Conservation (phyloP, 2,888 invertebrate species). For the Pelosia muscerda region DNA sequence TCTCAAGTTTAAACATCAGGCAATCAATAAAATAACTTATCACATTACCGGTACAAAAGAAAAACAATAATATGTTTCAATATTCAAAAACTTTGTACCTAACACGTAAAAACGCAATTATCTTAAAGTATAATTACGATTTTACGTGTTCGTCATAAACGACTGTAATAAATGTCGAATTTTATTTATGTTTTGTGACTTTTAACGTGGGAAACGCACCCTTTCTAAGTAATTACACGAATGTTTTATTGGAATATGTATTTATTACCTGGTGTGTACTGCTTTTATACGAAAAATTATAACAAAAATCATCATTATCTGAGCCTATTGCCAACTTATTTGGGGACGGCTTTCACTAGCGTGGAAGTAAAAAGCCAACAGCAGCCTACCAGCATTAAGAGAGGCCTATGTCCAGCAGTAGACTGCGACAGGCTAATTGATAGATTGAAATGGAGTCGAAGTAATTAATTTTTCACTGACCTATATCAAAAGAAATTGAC, state of each 20-base stretch:
- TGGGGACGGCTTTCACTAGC: too few species aligned
- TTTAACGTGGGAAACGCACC: conserved; percentile 15
- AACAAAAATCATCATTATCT: too few species aligned
- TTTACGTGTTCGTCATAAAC: conserved; percentile 1
- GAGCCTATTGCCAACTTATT: too few species aligned
- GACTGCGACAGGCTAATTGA: too few species aligned
- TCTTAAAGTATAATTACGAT: background rate
- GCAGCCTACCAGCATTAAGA: too few species aligned
- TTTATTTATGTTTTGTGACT: conserved; percentile 15
- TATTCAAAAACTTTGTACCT: background rate
- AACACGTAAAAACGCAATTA: conserved; percentile 5
- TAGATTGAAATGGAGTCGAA: background rate
- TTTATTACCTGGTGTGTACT: background rate
- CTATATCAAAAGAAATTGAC: conserved; percentile 26
- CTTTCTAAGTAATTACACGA: background rate
- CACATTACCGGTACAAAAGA: background rate
- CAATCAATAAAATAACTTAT: background rate
- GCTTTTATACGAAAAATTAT: background rate
- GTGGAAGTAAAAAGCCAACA: too few species aligned
- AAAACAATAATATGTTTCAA: background rate
- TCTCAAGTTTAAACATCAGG: background rate
- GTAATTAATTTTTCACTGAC: conserved; percentile 20
- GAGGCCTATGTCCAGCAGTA: too few species aligned
- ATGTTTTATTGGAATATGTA: conserved; percentile 5
- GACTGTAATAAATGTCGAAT: conserved; percentile 5